These are phyloP conservation scores for Drosophila miranda DNA, from an alignment of 1,140 invertebrate species.

Conservation along the genomic window DNA sequence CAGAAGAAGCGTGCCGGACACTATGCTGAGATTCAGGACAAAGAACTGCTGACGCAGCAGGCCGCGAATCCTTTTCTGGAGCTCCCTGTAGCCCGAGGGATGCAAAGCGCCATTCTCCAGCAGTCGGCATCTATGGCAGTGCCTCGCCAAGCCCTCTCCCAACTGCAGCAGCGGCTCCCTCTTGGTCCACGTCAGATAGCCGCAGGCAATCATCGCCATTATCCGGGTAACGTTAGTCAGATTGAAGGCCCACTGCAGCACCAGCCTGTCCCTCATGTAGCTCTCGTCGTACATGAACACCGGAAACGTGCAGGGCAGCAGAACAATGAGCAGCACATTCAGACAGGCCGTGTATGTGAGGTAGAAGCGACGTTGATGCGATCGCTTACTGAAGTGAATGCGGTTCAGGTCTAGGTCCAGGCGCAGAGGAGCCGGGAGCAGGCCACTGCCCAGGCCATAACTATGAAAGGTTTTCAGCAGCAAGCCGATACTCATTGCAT, in stretches of 20 bases:
- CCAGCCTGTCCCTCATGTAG: constrained; percentile 23
- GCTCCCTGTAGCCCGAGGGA: not conserved
- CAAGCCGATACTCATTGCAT: constrained; percentile 6
- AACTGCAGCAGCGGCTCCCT: constrained; percentile 3
- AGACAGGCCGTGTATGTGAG: constrained; percentile 20
- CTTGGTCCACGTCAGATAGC: constrained; percentile 15
- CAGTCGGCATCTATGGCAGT: constrained; percentile 6
- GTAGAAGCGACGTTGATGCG: constrained; percentile 6
- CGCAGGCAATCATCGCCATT: constrained; percentile 26
- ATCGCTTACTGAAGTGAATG: not conserved
- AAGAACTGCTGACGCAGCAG: constrained; percentile 13
- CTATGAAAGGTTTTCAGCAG: constrained; percentile 25
- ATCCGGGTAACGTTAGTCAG: constrained; percentile 27
- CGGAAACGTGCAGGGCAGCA: constrained; percentile 32
- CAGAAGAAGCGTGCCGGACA: not conserved
- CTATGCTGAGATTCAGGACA: not conserved
- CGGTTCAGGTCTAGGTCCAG: too few relatives aligned
- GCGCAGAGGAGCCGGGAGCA: constrained; percentile 23
- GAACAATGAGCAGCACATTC: constrained; percentile 7
- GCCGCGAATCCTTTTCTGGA: constrained; percentile 4
- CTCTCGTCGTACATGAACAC: constrained; percentile 29
- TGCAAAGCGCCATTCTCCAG: not conserved
- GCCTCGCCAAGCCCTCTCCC: not conserved
- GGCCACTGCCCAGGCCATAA: constrained; percentile 15
- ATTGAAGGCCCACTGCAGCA: constrained; percentile 31